A percentile compares a stretch with the other conserved stretches of the same genome.
Conservation (phyloP, 2,888 invertebrate genomes). For the Drosophila koepferae region DNA sequence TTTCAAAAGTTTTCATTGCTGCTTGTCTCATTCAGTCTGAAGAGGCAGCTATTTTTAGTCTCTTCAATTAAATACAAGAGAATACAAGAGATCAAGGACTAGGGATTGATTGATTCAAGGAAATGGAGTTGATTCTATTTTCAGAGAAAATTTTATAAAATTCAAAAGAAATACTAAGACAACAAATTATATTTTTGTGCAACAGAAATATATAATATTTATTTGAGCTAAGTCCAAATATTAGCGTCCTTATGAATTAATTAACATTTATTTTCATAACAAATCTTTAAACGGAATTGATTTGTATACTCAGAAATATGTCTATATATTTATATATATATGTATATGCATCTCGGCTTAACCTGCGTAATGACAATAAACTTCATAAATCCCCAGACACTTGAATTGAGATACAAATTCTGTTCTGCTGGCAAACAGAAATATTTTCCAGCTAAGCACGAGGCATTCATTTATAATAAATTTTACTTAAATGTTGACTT, state of each 20-base stretch:
- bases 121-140: neutral
- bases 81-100: neutral
- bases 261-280: neutral
- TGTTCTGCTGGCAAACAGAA: neutral
- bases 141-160: neutral
- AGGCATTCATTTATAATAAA: conserved; percentile 54
- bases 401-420: conserved; percentile 6
- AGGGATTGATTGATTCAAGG: neutral
- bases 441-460: conserved; percentile 16
- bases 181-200: neutral
- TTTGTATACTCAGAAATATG: neutral
- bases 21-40: neutral
- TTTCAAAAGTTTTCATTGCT: neutral
- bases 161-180: neutral
- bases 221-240: neutral
- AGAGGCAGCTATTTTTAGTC: neutral
- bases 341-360: neutral
- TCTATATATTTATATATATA: neutral
- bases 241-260: neutral
- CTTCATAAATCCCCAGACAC: conserved; percentile 1
- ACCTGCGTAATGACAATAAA: neutral
- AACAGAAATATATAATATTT: neutral
- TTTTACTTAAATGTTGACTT: conserved; percentile 46
- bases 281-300: neutral
- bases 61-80: neutral